Conservation (phyloP, 2,797 vertebrate species). For the Triplophysa bombifrons region DNA sequence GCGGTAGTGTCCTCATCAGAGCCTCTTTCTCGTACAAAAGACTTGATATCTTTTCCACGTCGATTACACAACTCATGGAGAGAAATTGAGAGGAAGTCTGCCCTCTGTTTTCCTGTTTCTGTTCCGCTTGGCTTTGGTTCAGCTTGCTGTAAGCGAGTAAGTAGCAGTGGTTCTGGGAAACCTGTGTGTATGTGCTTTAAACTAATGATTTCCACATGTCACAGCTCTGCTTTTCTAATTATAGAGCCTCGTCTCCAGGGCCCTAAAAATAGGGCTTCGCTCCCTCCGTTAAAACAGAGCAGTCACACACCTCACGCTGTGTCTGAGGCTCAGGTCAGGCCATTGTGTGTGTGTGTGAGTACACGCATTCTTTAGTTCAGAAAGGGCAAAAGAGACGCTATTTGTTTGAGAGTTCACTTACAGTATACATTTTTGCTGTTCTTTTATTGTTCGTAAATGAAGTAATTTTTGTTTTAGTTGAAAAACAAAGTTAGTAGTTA, state of each 20-base stretch:
- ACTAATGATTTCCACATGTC: conserved; percentile 60
- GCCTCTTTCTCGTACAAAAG: neutral
- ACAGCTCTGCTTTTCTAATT: conserved; percentile 60
- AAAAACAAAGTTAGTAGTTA: too few species aligned
- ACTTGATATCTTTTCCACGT: neutral
- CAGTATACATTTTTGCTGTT: neutral
- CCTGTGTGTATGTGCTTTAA: conserved; percentile 42
- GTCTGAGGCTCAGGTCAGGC: neutral
- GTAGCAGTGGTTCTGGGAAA: conserved; percentile 43
- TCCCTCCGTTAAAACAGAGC: conserved; percentile 49
- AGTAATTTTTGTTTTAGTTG: too few species aligned
- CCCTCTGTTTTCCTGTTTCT: conserved; percentile 18
- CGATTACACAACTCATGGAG: neutral
- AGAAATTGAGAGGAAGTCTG: neutral
- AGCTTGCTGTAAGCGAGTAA: conserved; percentile 16
- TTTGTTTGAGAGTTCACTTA: neutral
- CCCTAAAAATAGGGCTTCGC: conserved; percentile 55
- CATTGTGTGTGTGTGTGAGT: neutral
- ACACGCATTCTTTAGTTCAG: neutral
- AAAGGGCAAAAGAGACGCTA: neutral
- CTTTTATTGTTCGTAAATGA: neutral
- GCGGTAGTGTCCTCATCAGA: neutral
- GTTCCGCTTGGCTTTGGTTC: neutral
- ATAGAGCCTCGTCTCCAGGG: conserved; percentile 48
- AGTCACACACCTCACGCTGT: neutral